Evolutionary conservation across 2,888 invertebrate species (phyloP).

Genomic region (Napeogenes inachia): DNA sequence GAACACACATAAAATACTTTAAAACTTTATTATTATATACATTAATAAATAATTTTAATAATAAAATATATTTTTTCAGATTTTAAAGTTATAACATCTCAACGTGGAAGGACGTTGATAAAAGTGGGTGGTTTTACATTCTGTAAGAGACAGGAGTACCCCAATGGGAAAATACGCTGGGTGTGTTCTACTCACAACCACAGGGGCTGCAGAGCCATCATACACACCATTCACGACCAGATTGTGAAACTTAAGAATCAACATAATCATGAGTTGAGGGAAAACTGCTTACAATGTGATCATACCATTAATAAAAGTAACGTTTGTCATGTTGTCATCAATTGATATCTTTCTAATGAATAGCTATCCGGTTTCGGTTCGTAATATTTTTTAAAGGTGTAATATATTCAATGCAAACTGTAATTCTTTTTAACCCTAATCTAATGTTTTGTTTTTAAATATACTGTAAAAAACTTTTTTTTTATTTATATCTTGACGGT

Average conservation of each 20-base stretch:
- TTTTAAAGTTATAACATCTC: slow-evolving; percentile 20
- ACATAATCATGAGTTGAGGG: slow-evolving; percentile 29
- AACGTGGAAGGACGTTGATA: slow-evolving; percentile 25
- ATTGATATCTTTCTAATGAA: too few relatives aligned
- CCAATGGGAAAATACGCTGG: slow-evolving; percentile 32
- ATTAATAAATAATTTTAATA: neutral
- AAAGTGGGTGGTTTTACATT: slow-evolving; percentile 28
- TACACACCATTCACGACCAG: slow-evolving; percentile 37
- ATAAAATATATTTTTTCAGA: neutral
- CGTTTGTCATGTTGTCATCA: neutral
- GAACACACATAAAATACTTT: too few relatives aligned
- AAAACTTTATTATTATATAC: neutral
- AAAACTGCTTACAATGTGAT: neutral
- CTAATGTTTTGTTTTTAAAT: too few relatives aligned
- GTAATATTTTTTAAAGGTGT: neutral
- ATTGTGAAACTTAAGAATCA: slow-evolving; percentile 32
- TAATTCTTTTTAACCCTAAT: too few relatives aligned
- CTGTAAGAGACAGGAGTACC: slow-evolving; percentile 24
- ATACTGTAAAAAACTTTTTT: too few relatives aligned
- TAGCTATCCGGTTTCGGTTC: too few relatives aligned
- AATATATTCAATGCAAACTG: too few relatives aligned
- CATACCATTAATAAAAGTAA: neutral
- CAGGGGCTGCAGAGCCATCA: slow-evolving; percentile 42
- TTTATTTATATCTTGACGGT: too few relatives aligned
- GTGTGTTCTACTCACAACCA: slow-evolving; percentile 38